Conservation (phyloP, 2,888 invertebrate species). For the Venustoraphidia nigricollis region DNA sequence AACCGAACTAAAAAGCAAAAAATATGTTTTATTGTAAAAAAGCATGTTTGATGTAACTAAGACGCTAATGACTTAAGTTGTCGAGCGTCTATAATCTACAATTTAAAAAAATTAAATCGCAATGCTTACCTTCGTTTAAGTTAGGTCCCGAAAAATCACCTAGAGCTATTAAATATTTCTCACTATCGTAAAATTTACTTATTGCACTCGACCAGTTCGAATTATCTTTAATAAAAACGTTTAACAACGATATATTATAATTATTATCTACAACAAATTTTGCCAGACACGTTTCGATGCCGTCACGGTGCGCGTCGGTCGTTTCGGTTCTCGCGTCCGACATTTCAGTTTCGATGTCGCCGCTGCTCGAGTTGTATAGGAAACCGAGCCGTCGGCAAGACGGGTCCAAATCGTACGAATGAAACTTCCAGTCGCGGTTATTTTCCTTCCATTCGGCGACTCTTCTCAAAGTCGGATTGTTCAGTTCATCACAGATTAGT, state of each 20-base stretch:
- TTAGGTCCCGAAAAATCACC: conserved; percentile 22
- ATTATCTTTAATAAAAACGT: conserved; percentile 16
- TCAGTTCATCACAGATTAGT: conserved; percentile 53
- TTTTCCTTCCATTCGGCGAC: conserved; percentile 49
- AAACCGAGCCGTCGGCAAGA: conserved; percentile 25
- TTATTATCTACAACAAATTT: conserved; percentile 35
- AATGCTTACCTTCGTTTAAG: conserved; percentile 15
- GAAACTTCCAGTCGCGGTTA: conserved; percentile 49
- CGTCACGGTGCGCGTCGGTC: conserved; percentile 14
- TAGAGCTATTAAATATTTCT: conserved; percentile 12
- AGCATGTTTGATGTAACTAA: no score
- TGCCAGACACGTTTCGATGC: conserved; percentile 22
- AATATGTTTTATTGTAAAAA: no score
- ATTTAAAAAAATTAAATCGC: no score
- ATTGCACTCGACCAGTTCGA: no score
- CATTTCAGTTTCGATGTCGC: conserved; percentile 11
- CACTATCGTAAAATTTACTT: no score
- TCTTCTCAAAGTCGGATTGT: conserved; percentile 42
- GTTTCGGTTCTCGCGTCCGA: background rate
- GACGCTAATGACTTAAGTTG: no score
- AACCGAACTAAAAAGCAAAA: no score
- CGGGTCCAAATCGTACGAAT: conserved; percentile 22
- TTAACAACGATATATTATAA: conserved; percentile 31
- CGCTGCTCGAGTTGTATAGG: conserved; percentile 27
- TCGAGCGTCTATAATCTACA: no score